Base-by-base conservation (phyloP, 2,888 invertebrate species). In the Ormyrus nitidulus region DNA sequence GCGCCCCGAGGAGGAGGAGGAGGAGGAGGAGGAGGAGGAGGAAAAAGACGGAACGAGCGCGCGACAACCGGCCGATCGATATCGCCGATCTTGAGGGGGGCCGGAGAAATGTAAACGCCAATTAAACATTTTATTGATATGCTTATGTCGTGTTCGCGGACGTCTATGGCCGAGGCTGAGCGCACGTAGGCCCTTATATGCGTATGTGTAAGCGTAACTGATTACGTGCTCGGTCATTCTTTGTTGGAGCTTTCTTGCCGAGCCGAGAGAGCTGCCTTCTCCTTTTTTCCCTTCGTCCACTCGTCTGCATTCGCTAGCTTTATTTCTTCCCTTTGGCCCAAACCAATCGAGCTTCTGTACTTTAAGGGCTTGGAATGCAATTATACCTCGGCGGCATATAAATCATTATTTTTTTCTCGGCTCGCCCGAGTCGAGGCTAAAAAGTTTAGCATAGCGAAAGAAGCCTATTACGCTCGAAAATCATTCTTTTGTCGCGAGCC, bases 61-160 rank as follows among this genome's bases (percentile, higher is more conserved):
- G 34, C 34, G 34, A 34, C 34, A 34, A 34, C 72, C 59, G 75
- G 73, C 65, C 85, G 87, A 87, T 87, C 85, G 77, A 85, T 87
- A 87, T 88, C 88, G 85, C 48, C 87, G 84, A 85, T 85, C 88
- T 46, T 8, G 61, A 34, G 34, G 34, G 34, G 34, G 86, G 86
- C 87, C 88, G 86, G 87, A 88, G 88, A 88, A 88, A 88, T 89
- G 89, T 88, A 88, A 89, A 89, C 85, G 88, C 87, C 89, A 89
- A 89, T 89, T 89, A 89, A 89, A 88, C 89, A 88, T 88, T 89
- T 89, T 88, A 89, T 89, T 89, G 88, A 89, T 89, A 88, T 86
- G 88, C 87, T 88, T 87, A 87, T 87, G 88, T 89, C 89, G 86
- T 77, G 77, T 77, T 64, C 51, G 72, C 64, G 59, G 51, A 72